Percentiles rank a stretch among this genome's conserved stretches.
These are phyloP conservation scores for Phorcus lineatus DNA, from an alignment of 2,888 invertebrate genomes.

Conservation along the genomic window DNA sequence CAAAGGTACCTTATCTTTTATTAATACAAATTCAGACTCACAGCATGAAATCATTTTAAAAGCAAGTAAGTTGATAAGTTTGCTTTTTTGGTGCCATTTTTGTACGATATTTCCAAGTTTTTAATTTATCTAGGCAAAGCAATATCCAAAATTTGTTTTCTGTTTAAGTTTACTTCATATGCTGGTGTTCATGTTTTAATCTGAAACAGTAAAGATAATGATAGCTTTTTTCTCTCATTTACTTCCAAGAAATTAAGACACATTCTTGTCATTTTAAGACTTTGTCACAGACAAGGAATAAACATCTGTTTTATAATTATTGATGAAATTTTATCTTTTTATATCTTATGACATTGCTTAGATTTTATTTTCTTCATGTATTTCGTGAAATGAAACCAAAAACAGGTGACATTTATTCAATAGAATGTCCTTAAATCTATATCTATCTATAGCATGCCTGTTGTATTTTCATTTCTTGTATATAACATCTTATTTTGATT, in stretches of 20 bases:
- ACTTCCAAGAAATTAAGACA: neutral
- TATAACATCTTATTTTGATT: neutral
- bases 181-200: neutral
- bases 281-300: neutral
- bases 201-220: neutral
- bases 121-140: no score
- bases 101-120: no score
- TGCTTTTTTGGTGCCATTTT: neutral
- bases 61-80: neutral
- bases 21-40: neutral
- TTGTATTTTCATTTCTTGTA: neutral
- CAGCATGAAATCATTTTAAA: neutral
- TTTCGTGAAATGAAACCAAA: no score
- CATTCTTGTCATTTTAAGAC: neutral
- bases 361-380: no score
- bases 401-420: no score
- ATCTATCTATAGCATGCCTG: no score
- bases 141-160: no score
- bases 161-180: no score
- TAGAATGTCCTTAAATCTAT: no score
- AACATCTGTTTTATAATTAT: neutral
- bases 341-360: no score
- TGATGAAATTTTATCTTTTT: no score
- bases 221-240: neutral
- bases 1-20: no score